Percentiles rank a stretch among this genome's conserved stretches.
phyloP scores from a whole-genome alignment of 2,113 vertebrate species.

The Ctenomys sociabilis region DNA sequence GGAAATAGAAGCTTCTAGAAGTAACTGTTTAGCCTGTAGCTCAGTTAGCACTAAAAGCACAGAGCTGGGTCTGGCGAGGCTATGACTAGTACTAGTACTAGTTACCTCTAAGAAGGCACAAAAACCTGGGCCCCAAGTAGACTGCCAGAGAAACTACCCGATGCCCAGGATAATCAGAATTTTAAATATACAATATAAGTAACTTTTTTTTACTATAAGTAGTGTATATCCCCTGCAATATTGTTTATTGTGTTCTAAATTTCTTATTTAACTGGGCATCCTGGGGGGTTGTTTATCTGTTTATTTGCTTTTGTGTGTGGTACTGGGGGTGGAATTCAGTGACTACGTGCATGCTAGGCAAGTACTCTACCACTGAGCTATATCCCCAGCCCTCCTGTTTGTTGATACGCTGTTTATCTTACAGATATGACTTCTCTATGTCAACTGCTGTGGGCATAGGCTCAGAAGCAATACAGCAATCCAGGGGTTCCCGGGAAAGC shows the following conservation, averaged over 20 bases:
- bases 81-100: accelerated
- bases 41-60: neutral
- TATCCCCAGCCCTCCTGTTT: neutral
- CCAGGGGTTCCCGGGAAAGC: neutral
- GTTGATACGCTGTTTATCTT: neutral
- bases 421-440: neutral
- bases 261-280: neutral
- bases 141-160: neutral
- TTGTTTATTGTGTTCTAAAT: neutral
- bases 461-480: neutral
- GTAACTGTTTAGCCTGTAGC: neutral
- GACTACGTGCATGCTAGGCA: neutral
- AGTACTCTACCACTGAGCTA: neutral
- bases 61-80: neutral
- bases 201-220: neutral
- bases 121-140: neutral
- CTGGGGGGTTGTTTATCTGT: neutral
- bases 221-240: neutral
- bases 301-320: neutral
- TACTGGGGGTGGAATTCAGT: neutral
- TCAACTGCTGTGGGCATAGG: neutral
- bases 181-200: neutral
- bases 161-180: neutral
- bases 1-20: neutral
- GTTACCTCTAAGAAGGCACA: neutral